Evolutionary conservation across 2,888 invertebrate genomes (phyloP).

Genomic region (Chydorus sphaericus): DNA sequence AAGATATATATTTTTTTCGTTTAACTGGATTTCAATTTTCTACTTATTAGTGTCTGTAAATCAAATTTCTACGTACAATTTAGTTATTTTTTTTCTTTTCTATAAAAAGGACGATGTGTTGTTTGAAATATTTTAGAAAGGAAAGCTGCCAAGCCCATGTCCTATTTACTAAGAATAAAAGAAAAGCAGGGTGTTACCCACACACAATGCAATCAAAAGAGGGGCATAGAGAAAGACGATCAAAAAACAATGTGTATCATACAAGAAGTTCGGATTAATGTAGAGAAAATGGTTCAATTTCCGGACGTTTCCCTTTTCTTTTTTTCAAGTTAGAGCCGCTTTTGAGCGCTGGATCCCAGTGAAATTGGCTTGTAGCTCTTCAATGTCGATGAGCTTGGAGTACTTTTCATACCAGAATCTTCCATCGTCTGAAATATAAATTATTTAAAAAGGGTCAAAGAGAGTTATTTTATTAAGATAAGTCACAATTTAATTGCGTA

Average conservation of each 20-base stretch:
- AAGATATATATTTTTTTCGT: too few relatives aligned
- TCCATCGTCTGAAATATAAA: not conserved
- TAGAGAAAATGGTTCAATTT: too few relatives aligned
- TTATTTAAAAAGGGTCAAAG: not conserved
- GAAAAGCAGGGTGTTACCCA: not conserved
- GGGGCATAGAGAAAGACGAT: not conserved
- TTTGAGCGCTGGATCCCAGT: slow-evolving; percentile 1
- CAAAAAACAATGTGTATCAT: not conserved
- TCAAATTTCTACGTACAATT: too few relatives aligned
- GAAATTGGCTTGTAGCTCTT: not conserved
- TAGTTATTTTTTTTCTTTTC: too few relatives aligned
- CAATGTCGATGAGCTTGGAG: slow-evolving; percentile 7
- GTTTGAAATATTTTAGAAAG: too few relatives aligned
- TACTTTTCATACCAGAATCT: not conserved
- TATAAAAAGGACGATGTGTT: too few relatives aligned
- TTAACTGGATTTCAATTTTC: too few relatives aligned
- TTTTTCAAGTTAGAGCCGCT: not conserved
- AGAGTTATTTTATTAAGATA: not conserved
- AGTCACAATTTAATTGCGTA: not conserved
- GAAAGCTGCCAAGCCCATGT: slow-evolving; percentile 8
- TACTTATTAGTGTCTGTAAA: too few relatives aligned
- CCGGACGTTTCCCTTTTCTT: too few relatives aligned
- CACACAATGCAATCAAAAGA: not conserved
- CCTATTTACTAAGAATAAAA: not conserved
- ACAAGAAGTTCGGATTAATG: too few relatives aligned